phyloP scores from a whole-genome alignment of 2,797 vertebrate species.

The Anguilla marmorata region DNA sequence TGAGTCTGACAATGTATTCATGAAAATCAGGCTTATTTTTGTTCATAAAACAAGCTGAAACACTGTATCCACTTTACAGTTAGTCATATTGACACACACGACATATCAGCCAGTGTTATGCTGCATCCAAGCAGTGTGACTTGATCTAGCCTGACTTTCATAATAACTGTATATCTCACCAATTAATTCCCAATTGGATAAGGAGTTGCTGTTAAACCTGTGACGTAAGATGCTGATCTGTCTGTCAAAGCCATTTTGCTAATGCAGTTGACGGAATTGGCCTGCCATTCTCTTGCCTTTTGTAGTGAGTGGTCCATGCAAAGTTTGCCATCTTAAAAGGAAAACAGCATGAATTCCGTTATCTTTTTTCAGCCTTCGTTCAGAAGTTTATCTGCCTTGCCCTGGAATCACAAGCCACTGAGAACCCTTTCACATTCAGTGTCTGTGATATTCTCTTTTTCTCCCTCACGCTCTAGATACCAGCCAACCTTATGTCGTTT shows the following conservation, averaged over 20 bases:
- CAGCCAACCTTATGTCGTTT: slow-evolving; percentile 96
- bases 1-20: background rate
- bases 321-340: background rate
- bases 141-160: background rate
- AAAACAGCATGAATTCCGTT: background rate
- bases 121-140: too few species aligned
- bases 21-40: background rate
- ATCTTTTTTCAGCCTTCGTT: background rate
- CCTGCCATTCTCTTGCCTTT: background rate
- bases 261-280: background rate
- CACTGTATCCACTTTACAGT: background rate
- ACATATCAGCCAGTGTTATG: too few species aligned
- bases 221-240: background rate
- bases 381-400: background rate
- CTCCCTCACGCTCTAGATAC: slow-evolving; percentile 77
- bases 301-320: background rate
- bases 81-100: background rate
- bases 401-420: background rate
- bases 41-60: background rate
- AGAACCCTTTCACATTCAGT: background rate
- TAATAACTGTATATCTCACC: background rate
- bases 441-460: slow-evolving; percentile 28
- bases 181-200: background rate
- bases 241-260: background rate
- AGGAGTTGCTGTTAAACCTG: background rate